These are phyloP conservation scores for Calonectris borealis DNA, from an alignment of 2,113 vertebrate genomes.

Conservation along the genomic window DNA sequence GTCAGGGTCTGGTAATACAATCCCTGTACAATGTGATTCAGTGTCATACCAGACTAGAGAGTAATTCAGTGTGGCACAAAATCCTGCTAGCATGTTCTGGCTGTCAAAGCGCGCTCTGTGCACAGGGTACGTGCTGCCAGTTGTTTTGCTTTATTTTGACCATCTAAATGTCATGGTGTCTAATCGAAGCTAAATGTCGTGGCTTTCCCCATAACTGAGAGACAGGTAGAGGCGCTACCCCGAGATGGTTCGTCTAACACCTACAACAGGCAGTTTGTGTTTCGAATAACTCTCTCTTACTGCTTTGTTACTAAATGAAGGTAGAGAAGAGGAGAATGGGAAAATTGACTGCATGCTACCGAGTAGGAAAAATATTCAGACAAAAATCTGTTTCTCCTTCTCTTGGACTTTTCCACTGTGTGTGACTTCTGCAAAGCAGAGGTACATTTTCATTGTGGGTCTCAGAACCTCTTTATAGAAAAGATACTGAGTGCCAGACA, in stretches of 20 bases:
- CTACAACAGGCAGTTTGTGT: background rate
- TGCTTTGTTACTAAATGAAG: background rate
- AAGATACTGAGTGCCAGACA: background rate
- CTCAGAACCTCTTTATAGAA: background rate
- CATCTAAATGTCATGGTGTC: background rate
- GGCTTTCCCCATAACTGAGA: background rate
- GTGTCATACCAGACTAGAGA: background rate
- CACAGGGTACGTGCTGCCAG: background rate
- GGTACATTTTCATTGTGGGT: background rate
- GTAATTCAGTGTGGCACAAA: background rate
- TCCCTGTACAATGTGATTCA: background rate
- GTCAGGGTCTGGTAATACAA: background rate
- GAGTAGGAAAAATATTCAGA: background rate
- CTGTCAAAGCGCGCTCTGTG: background rate
- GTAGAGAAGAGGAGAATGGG: background rate
- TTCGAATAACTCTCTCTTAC: background rate
- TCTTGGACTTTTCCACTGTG: background rate
- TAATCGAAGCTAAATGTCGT: background rate
- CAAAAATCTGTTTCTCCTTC: background rate
- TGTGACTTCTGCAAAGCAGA: background rate
- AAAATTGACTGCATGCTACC: background rate
- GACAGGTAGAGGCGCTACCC: background rate
- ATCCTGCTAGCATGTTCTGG: background rate
- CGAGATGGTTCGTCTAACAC: background rate
- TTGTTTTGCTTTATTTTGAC: slow-evolving; percentile 12